These are phyloP conservation scores for Brachirus orientalis DNA, from an alignment of 2,113 vertebrate species.

Conservation along the genomic window DNA sequence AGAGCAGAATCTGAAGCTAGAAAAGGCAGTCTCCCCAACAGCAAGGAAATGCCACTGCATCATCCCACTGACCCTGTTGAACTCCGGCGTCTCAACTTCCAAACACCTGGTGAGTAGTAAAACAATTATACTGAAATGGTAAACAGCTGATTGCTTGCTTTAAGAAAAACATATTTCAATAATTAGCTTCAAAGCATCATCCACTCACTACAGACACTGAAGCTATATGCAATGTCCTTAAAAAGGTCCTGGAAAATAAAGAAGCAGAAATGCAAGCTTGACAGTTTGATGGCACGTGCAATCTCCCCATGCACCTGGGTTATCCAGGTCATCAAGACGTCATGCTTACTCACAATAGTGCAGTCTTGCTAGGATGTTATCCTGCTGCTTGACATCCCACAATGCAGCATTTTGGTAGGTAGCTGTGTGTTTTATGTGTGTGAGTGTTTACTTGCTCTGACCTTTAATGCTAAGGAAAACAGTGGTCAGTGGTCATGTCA, in stretches of 20 bases:
- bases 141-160: constrained; percentile 5
- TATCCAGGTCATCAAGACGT: constrained; percentile 56
- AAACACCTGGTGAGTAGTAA: constrained; percentile 92
- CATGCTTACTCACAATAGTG: constrained; percentile 42
- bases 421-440: background rate
- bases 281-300: constrained; percentile 64
- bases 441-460: constrained; percentile 23
- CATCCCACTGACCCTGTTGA: constrained; percentile 97
- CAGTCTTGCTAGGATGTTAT: constrained; percentile 9
- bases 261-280: constrained; percentile 56
- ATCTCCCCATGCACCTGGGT: constrained; percentile 54
- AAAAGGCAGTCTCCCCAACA: constrained; percentile 96
- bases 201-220: constrained; percentile 3
- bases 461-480: constrained; percentile 46
- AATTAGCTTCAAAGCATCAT: background rate
- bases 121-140: background rate
- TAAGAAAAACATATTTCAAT: background rate
- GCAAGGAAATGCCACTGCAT: constrained; percentile 94
- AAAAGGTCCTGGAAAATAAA: constrained; percentile 35
- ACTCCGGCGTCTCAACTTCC: constrained; percentile 96
- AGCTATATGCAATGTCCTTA: background rate
- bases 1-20: constrained; percentile 95
- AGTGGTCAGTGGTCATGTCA: constrained; percentile 23
- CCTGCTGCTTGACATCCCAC: constrained; percentile 27
- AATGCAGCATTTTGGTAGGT: constrained; percentile 11